These are phyloP conservation scores for Antitype chi DNA, from an alignment of 2,888 invertebrate species.

Conservation along the genomic window DNA sequence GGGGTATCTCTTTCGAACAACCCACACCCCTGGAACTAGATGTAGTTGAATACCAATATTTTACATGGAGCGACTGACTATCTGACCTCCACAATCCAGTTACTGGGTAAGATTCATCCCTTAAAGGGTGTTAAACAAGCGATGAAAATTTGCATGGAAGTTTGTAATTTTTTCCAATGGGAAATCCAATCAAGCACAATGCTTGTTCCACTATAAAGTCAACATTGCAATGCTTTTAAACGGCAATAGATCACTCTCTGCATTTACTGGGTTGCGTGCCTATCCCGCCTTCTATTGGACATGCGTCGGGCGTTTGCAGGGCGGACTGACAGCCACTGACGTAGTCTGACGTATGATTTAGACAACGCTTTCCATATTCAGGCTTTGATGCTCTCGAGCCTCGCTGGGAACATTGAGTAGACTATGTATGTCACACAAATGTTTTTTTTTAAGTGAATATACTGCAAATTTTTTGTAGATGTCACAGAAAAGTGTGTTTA, in stretches of 20 bases:
- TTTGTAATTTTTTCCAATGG: background rate
- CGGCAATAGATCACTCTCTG: constrained; percentile 29
- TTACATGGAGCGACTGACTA: too few species aligned
- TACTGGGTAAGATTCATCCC: too few species aligned
- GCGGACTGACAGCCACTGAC: constrained; percentile 34
- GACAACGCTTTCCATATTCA: constrained; percentile 9
- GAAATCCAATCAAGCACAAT: background rate
- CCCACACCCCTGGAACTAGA: too few species aligned
- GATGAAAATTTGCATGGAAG: background rate
- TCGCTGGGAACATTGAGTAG: background rate
- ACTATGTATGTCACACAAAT: background rate
- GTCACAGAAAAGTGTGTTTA: background rate
- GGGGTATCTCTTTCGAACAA: too few species aligned
- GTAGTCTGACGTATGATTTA: constrained; percentile 30
- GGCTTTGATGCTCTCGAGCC: constrained; percentile 6
- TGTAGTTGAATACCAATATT: too few species aligned
- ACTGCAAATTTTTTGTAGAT: background rate
- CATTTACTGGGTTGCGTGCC: constrained; percentile 5
- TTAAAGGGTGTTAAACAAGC: too few species aligned
- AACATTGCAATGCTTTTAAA: constrained; percentile 19
- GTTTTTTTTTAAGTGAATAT: background rate
- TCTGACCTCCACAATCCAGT: too few species aligned
- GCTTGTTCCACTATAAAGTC: background rate
- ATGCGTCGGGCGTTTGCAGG: background rate
- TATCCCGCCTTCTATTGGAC: constrained; percentile 2